Conservation (phyloP, 1,140 invertebrate species). For the Drosophila neocordata region DNA sequence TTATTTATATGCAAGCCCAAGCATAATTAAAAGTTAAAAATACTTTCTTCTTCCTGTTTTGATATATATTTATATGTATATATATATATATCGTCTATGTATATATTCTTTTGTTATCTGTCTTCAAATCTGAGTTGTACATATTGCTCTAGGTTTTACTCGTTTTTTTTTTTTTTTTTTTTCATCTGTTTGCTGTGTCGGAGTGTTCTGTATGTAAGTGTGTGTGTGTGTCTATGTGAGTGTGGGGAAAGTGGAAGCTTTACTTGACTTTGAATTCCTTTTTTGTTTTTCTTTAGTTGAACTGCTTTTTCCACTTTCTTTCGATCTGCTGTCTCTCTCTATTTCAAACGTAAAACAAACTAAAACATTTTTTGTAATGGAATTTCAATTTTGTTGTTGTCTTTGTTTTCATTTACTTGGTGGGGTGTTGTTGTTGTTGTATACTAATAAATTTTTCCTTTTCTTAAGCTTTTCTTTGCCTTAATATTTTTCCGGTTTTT, state of each 20-base stretch:
- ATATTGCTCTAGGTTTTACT: conserved; percentile 66
- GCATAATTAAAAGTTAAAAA: conserved; percentile 60
- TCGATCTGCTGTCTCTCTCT: conserved; percentile 24
- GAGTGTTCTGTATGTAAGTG: conserved; percentile 7
- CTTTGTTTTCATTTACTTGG: conserved; percentile 55
- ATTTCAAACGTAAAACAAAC: conserved; percentile 16
- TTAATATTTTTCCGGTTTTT: conserved; percentile 9
- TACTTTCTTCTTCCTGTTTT: conserved; percentile 25
- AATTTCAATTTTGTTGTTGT: conserved; percentile 51
- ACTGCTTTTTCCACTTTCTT: not conserved
- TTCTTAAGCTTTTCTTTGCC: conserved; percentile 4
- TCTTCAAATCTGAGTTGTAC: conserved; percentile 48
- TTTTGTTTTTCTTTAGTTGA: conserved; percentile 14
- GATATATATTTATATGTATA: not conserved
- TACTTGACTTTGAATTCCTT: conserved; percentile 15
- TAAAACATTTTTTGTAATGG: conserved; percentile 53
- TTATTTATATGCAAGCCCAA: conserved; percentile 53
- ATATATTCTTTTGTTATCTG: conserved; percentile 1
- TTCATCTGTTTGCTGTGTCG: conserved; percentile 21
- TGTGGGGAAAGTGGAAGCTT: conserved; percentile 59
- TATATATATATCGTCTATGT: not conserved
- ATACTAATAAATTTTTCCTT: conserved; percentile 27
- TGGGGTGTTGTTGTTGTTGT: conserved; percentile 66
- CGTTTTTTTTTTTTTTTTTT: conserved; percentile 21
- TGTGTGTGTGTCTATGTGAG: conserved; percentile 19